These are phyloP conservation scores for Eupeodes luniger DNA, from an alignment of 2,888 invertebrate species.

Conservation along the genomic window DNA sequence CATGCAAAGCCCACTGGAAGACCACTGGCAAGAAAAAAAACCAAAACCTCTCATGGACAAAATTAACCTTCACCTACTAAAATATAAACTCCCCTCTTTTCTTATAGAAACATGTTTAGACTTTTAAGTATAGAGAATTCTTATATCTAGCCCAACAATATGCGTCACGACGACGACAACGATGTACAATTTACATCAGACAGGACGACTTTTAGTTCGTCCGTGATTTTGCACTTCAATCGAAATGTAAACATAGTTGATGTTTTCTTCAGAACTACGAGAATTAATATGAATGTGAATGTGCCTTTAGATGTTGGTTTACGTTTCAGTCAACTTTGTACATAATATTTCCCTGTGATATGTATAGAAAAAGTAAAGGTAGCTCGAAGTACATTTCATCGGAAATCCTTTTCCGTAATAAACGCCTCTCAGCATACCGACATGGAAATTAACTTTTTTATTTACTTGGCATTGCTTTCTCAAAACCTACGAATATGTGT, in stretches of 20 bases:
- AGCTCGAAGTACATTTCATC: background rate
- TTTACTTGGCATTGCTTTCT: constrained; percentile 11
- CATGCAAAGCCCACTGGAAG: constrained; percentile 50
- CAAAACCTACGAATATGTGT: constrained; percentile 1
- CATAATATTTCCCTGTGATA: constrained; percentile 32
- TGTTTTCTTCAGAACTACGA: constrained; percentile 10
- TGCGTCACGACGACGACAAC: constrained; percentile 35
- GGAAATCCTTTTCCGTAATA: background rate
- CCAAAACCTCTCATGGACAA: constrained; percentile 23
- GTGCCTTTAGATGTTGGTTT: background rate
- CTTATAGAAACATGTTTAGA: background rate
- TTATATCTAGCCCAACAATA: constrained; percentile 11
- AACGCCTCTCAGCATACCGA: background rate
- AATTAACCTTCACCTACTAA: constrained; percentile 74
- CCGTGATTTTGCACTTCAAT: constrained; percentile 47
- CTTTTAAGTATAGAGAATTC: background rate
- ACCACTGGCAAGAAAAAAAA: constrained; percentile 16
- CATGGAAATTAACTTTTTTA: background rate
- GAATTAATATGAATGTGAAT: too few species aligned
- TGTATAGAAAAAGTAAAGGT: background rate
- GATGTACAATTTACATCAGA: background rate
- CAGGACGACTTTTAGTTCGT: constrained; percentile 2
- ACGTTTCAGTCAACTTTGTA: too few species aligned
- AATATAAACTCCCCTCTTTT: constrained; percentile 16
- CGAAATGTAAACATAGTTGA: constrained; percentile 48